Evolutionary conservation across 2,797 vertebrate species (phyloP), one percentile per base, ranked within the genome.

Genomic region (Strix occidentalis): DNA sequence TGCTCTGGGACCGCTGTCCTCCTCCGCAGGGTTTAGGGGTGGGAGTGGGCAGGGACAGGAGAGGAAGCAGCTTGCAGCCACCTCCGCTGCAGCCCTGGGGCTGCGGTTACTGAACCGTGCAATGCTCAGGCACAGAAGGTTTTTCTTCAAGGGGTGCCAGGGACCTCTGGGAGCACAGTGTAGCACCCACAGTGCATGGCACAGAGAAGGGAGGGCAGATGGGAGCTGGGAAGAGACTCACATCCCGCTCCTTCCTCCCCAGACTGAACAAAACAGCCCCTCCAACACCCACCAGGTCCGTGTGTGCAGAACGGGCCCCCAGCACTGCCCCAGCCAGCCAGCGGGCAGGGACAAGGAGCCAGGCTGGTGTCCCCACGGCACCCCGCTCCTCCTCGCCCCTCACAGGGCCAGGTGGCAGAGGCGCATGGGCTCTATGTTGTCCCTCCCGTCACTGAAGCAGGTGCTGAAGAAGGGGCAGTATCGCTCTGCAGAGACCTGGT

Each of bases 381-480:
- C 17, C 16, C 33, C 0, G 0, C 51, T 60, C 13, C 46, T 17
- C 56, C 41, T 10, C 0, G 0, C 5, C 10, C 56, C 69, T 91
- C 91, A 95, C 35, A 96, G 81, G 13, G 93, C 90, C 70, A 98
- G 96, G 88, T 99, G 98, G 78, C 98, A 97, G 68, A 99, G 98
- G 66, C 97, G 98, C 90, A 99, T 98, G 6, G 98, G 98, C 77
- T 98, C 98, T 8, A 97, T 16, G 26, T 97, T 98, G 81, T 96
- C 97, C 41, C 77, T 88, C 50, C 90, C 97, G 0, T 98, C 98
- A 0, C 98, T 98, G 48, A 99, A 98, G 89, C 99, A 99, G 9
- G 98, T 98, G 97, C 98, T 99, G 96, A 99, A 99, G 97, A 99
- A 99, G 60, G 99, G 98, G 84, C 98, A 98, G 53, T 95, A 98